Evolutionary conservation across 2,113 vertebrate species (phyloP), one percentile per base, ranked within the genome.

Genomic region (Corynorhinus townsendii): DNA sequence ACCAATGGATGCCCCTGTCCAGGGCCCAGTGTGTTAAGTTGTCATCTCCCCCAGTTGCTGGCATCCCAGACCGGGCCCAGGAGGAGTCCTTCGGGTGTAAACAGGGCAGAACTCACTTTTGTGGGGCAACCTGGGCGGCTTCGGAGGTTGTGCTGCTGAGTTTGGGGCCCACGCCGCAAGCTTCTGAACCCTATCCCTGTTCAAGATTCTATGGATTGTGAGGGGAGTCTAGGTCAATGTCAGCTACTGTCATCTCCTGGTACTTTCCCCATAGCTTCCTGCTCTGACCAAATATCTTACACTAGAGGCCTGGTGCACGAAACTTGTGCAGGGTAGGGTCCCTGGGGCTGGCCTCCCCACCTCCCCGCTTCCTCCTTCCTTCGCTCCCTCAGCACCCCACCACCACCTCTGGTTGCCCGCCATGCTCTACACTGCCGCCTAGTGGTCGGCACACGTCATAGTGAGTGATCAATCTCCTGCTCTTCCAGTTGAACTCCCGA

Each of bases 121-220:
- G 0, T 28, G 35, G 16, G 16, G 19, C 30, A 3, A 28, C 20
- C 24, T 4, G 28, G 52, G 12, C 7, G 52, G 28, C 33, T 15
- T 22, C 69, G 14, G 79, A 28, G 8, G 7, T 5, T 20, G 40
- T 5, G 20, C 24, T 33, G 6, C 14, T 66, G n/a, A 7, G 15
- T 2, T 16, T 19, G 5, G 16, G 20, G 2, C 45, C 49, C 5
- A 30, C 11, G 6, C 20, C 30, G 17, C 0, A 26, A 72, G 9
- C 22, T 54, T 66, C 66, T 1, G 28, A 19, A 11, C 10, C 49
- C 24, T 3, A 17, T 9, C 15, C 5, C 9, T 12, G 3, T 2
- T 52, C 7, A 7, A 38, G 35, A 43, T 43, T 20, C 56, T 56
- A 16, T 0, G 1, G 66, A 19, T 15, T n/a, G 4, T 2, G 16